Evolutionary conservation across 2,888 invertebrate species (phyloP).

Genomic region (Drosophila lutescens): DNA sequence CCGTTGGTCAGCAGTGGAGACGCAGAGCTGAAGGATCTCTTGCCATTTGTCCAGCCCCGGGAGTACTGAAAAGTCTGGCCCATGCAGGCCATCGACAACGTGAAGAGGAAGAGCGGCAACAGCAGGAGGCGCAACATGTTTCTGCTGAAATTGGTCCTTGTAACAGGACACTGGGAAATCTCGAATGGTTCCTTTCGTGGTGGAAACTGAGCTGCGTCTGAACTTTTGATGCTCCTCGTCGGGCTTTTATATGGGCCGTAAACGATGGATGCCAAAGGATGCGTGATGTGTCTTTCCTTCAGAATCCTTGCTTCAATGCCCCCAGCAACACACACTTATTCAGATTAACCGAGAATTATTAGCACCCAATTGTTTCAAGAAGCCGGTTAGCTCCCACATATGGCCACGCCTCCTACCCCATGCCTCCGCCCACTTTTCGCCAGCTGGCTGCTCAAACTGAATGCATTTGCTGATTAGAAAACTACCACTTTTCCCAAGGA

Average conservation of each 20-base stretch:
- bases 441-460: slow-evolving; percentile 78
- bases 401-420: slow-evolving; percentile 26
- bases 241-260: slow-evolving; percentile 59
- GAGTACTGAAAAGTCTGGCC: slow-evolving; percentile 92
- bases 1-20: slow-evolving; percentile 42
- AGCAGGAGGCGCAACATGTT: slow-evolving; percentile 73
- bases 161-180: slow-evolving; percentile 1
- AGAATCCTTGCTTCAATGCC: slow-evolving; percentile 28
- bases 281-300: slow-evolving; percentile 11
- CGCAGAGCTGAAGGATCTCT: slow-evolving; percentile 83
- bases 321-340: slow-evolving; percentile 59
- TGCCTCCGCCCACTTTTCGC: slow-evolving; percentile 14
- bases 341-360: slow-evolving; percentile 82
- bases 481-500: slow-evolving; percentile 71
- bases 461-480: slow-evolving; percentile 84
- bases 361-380: slow-evolving; percentile 81
- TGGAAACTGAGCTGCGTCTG: slow-evolving; percentile 53
- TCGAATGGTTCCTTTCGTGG: slow-evolving; percentile 1
- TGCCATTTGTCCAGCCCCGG: slow-evolving; percentile 91
- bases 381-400: slow-evolving; percentile 60
- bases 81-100: slow-evolving; percentile 81
- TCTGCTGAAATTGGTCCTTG: slow-evolving; percentile 5
- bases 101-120: slow-evolving; percentile 73
- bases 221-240: slow-evolving; percentile 29
- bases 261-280: slow-evolving; percentile 9